Percentiles rank a stretch among this genome's conserved stretches.
Evolutionary conservation across 2,888 invertebrate genomes (phyloP).

Genomic region (Stictocephala bisonia): DNA sequence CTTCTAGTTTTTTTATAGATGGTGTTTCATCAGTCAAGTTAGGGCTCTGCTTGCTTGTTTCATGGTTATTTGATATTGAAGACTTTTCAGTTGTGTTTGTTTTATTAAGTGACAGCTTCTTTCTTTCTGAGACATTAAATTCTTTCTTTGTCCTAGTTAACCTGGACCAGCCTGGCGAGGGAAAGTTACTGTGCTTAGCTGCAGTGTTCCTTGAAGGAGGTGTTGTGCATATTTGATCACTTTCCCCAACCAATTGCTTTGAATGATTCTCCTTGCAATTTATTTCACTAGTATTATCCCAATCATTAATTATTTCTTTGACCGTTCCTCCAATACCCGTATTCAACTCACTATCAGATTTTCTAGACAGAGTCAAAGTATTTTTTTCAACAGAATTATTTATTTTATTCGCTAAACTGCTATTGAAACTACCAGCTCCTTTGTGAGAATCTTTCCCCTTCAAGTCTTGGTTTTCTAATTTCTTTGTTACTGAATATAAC

Average conservation of each 20-base stretch:
- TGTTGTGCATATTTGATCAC: background rate
- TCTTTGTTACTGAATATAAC: no score
- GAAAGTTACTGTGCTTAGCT: background rate
- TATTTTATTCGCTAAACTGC: no score
- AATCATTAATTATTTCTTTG: conserved; percentile 20
- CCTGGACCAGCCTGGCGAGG: conserved; percentile 23
- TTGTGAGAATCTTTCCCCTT: no score
- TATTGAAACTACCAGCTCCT: no score
- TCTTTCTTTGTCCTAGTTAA: conserved; percentile 20
- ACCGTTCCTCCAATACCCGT: background rate
- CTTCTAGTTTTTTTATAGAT: background rate
- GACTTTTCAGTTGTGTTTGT: conserved; percentile 1
- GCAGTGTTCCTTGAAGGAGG: background rate
- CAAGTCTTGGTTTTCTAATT: no score
- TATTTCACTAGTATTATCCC: conserved; percentile 15
- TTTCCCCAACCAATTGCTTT: no score
- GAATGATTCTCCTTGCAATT: background rate
- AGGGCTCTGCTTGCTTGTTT: no score
- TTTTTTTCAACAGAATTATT: no score
- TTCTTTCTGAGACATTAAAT: conserved; percentile 20
- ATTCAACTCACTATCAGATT: no score
- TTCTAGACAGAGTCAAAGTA: no score
- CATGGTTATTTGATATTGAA: background rate
- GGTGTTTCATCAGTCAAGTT: background rate
- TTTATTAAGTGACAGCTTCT: conserved; percentile 14